phyloP scores from a whole-genome alignment of 2,888 invertebrate genomes.

The Heteromurus nitidus region DNA sequence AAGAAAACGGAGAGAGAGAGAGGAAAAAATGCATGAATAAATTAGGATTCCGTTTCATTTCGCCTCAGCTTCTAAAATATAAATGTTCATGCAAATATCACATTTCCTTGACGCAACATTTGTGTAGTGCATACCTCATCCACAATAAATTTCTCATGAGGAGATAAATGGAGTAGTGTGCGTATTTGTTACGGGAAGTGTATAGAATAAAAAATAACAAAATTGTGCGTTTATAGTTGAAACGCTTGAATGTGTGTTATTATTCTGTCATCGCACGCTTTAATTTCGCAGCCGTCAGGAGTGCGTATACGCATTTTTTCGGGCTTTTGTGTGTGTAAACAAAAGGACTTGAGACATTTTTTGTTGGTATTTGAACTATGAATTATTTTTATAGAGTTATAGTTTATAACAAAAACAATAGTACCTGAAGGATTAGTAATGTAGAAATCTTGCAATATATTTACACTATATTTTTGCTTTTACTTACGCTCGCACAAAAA shows the following conservation, averaged over 20 bases:
- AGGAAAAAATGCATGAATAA: constrained; percentile 5
- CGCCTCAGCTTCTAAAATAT: not conserved
- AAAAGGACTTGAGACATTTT: too few species aligned
- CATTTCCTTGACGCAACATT: not conserved
- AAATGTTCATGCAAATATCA: not conserved
- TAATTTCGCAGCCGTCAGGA: too few species aligned
- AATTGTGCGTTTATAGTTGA: too few species aligned
- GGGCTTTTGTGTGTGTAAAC: not conserved
- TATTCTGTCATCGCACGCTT: too few species aligned
- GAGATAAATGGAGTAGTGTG: too few species aligned
- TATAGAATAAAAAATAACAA: too few species aligned
- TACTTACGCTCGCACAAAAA: constrained; percentile 27
- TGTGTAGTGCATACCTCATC: too few species aligned
- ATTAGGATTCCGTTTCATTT: not conserved
- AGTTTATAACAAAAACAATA: not conserved
- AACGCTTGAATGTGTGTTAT: too few species aligned
- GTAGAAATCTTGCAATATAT: too few species aligned
- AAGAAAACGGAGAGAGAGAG: not conserved
- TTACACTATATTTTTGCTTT: too few species aligned
- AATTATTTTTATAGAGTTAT: not conserved
- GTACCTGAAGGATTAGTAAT: not conserved
- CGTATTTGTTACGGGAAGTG: too few species aligned
- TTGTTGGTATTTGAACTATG: not conserved
- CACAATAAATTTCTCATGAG: too few species aligned
- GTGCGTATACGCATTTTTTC: not conserved